Base-by-base conservation (phyloP, 2,113 vertebrate genomes). In the Hemiscyllium ocellatum region DNA sequence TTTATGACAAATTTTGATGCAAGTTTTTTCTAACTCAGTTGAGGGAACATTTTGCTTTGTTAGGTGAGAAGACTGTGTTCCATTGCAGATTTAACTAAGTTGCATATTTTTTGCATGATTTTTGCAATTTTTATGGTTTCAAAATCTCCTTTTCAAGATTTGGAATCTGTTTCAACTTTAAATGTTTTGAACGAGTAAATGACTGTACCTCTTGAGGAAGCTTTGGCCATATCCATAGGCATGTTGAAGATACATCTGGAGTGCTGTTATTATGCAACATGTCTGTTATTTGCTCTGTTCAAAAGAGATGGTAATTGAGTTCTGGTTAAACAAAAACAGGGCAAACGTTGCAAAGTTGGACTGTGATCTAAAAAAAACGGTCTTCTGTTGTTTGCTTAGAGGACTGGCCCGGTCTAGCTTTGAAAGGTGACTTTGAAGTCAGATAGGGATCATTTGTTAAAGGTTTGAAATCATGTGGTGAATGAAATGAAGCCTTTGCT, bases 101-200 rank as follows among this genome's bases (percentile, higher is more conserved):
- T 50, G 94, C 72, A 42, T 72, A 72, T 42, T 72, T 3, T 29
- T 69, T 29, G 22, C 47, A 50, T 50, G 69, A 68, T 33, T 95
- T 72, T 52, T 50, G 69, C 33, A 52, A 95, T 52, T 72, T 69
- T 19, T 70, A n/a, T n/a, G n/a, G 91, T 7, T 94, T 94, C 7
- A 15, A 70, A n/a, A 15, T 90, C 87, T 19, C n/a, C 13, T n/a
- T 66, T 61, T 65, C 86, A 90, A 61, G 66, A 68, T 47, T 69
- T 66, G 70, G 91, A 94, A 94, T 69, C 66, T 69, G 37, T 94
- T 70, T 94, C 66, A 94, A 42, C n/a, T 69, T 94, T 42, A 37
- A 70, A 50, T 94, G 17, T 94, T 69, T 69, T 94, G 91, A 6
- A 8, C 12, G 65, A 13, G 52, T 89, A 29, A 56, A 89, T 89